phyloP scores from a whole-genome alignment of 2,113 vertebrate genomes.

The Vulpes ferrilata region DNA sequence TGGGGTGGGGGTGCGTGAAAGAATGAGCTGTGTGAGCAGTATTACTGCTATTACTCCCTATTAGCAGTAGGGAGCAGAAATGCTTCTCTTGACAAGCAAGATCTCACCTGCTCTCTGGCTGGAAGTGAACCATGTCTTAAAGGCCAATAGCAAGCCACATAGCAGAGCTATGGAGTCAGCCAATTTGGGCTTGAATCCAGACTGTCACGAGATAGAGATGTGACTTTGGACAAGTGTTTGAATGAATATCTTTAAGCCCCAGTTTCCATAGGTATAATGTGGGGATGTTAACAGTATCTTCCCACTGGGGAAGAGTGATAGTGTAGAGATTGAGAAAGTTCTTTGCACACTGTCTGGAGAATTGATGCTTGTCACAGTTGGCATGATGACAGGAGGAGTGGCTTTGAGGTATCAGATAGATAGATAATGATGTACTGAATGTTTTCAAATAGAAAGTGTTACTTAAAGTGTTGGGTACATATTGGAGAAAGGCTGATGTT shows the following conservation, averaged over 20 bases:
- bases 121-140: background rate
- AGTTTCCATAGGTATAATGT: background rate
- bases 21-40: background rate
- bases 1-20: background rate
- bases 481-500: background rate
- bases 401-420: background rate
- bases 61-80: background rate
- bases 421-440: background rate
- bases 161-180: background rate
- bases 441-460: conserved; percentile 30
- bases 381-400: background rate
- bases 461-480: background rate
- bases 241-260: background rate
- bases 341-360: background rate
- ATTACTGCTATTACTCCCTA: no score
- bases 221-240: background rate
- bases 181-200: background rate
- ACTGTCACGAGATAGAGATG: background rate
- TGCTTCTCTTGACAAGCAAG: background rate
- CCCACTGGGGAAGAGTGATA: background rate
- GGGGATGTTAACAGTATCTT: background rate
- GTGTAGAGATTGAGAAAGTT: background rate
- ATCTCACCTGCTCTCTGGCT: background rate
- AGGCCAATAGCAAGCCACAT: background rate
- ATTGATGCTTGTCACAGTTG: conserved; percentile 6